Percentiles rank a stretch among this genome's conserved stretches.
phyloP scores from a whole-genome alignment of 2,113 vertebrate species.

The Gallinago jamesoni region DNA sequence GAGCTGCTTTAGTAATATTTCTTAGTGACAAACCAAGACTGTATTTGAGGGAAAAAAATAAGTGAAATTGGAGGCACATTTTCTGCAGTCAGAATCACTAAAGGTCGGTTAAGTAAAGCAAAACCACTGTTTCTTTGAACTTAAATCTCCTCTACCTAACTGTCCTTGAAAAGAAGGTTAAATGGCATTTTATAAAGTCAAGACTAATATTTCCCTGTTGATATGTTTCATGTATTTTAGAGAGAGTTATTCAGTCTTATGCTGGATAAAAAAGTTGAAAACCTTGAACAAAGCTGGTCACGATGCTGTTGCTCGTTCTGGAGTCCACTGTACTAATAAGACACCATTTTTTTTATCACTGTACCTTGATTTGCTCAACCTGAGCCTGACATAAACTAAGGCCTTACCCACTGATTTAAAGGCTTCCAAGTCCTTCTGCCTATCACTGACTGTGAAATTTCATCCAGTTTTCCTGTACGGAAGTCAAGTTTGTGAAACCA shows the following conservation, averaged over 20 bases:
- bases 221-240: not conserved
- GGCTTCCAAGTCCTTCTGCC: not conserved
- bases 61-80: not conserved
- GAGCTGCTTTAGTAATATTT: not conserved
- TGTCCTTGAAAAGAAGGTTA: not conserved
- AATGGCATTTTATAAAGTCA: not conserved
- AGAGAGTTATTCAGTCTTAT: not conserved
- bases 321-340: too few species aligned
- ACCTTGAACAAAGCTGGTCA: not conserved
- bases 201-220: not conserved
- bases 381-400: not conserved
- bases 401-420: not conserved
- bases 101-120: not conserved
- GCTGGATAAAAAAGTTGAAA: not conserved
- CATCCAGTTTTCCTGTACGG: not conserved
- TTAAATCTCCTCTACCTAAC: not conserved
- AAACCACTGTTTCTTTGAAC: not conserved
- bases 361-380: not conserved
- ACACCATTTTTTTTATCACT: not conserved
- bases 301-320: not conserved
- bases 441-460: not conserved
- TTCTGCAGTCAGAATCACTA: not conserved
- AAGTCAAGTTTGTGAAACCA: not conserved
- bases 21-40: not conserved
- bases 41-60: not conserved